Percentiles rank a stretch among this genome's conserved stretches.
These are phyloP conservation scores for Gorsachius magnificus DNA, from an alignment of 2,797 vertebrate species.

Conservation along the genomic window DNA sequence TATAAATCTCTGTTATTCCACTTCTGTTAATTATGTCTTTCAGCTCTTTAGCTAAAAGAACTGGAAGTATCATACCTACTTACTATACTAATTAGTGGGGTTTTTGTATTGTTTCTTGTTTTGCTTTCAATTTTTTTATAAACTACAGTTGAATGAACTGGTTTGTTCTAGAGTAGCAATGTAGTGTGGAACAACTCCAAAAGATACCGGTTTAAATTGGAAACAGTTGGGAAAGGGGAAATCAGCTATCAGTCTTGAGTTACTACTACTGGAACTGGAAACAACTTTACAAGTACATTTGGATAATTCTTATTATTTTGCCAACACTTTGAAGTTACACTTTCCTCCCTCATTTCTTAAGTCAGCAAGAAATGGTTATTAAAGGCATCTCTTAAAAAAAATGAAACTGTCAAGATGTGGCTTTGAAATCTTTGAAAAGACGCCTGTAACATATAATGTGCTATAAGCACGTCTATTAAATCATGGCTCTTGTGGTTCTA, in stretches of 20 bases:
- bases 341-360: conserved; percentile 40
- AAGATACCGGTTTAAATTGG: conserved; percentile 37
- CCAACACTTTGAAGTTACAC: conserved; percentile 58
- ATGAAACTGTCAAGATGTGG: conserved; percentile 40
- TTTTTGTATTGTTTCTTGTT: neutral
- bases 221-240: conserved; percentile 53
- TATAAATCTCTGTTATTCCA: neutral
- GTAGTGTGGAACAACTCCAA: neutral
- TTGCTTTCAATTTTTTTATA: neutral
- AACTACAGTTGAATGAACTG: neutral
- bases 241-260: conserved; percentile 35
- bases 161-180: neutral
- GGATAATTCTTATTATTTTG: conserved; percentile 42
- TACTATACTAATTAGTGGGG: neutral
- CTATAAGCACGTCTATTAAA: conserved; percentile 44
- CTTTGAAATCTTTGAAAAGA: conserved; percentile 64
- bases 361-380: conserved; percentile 29
- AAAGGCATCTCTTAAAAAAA: conserved; percentile 58
- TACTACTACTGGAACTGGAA: conserved; percentile 55
- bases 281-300: conserved; percentile 55
- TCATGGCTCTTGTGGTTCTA: conserved; percentile 11
- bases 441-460: neutral
- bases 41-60: neutral
- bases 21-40: neutral
- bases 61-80: neutral